Percentiles rank a stretch among this genome's conserved stretches.
phyloP scores from a whole-genome alignment of 1,140 invertebrate genomes.

The Reticulitermes speratus region DNA sequence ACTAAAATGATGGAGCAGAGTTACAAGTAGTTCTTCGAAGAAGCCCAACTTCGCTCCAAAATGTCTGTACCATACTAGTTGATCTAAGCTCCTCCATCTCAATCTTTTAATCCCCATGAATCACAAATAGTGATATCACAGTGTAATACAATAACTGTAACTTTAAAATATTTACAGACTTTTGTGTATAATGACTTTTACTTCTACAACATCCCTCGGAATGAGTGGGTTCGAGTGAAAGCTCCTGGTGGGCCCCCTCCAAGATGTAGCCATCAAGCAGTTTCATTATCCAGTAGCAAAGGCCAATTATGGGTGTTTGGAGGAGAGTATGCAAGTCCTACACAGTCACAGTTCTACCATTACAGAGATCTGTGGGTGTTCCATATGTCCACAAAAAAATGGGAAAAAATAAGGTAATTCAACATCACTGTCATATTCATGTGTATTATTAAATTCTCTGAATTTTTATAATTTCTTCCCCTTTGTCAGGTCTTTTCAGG shows the following conservation, averaged over 20 bases:
- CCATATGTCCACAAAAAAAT: slow-evolving; percentile 73
- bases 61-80: no score
- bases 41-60: no score
- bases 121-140: neutral
- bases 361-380: slow-evolving; percentile 91
- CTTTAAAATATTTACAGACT: slow-evolving; percentile 58
- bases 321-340: slow-evolving; percentile 87
- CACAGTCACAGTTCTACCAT: slow-evolving; percentile 91
- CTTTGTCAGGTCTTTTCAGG: neutral
- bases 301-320: slow-evolving; percentile 80
- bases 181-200: slow-evolving; percentile 81
- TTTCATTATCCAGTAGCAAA: slow-evolving; percentile 66
- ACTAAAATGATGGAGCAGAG: no score
- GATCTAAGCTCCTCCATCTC: no score
- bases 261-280: slow-evolving; percentile 82
- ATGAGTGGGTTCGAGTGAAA: slow-evolving; percentile 77
- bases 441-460: neutral
- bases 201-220: slow-evolving; percentile 78
- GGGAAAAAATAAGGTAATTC: slow-evolving; percentile 78
- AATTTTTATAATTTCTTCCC: neutral
- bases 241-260: slow-evolving; percentile 80
- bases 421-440: neutral
- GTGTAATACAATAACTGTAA: neutral
- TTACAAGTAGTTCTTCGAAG: no score
- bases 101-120: no score